Base-by-base conservation (phyloP, 2,888 invertebrate genomes). In the Drosophila phalerata region DNA sequence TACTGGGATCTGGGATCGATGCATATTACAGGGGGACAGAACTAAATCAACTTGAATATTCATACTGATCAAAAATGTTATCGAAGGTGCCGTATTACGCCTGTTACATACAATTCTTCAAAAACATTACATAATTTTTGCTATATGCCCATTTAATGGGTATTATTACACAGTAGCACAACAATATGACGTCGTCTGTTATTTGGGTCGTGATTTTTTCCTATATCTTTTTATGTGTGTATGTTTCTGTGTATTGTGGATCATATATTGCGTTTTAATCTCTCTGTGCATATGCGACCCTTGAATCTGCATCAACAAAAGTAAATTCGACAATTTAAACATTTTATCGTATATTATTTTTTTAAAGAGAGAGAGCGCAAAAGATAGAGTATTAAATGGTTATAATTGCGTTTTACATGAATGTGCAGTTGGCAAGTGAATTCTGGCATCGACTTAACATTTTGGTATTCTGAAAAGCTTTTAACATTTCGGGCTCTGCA, bases 141-240 rank as follows among this genome's bases (percentile, higher is more conserved):
- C 6, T 22, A 22, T 22, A 22, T 22, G 22, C 25, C 25, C 4
- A 5, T 25, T 30, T 30, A 30, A 30, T 30, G 30, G 30, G 30
- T 30, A 30, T 30, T 30, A 1, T 34, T 34, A 34, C 47, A 48
- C 40, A 53, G 52, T 51, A 45, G 56, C 77, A 70, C 67, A 67
- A 63, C 77, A 73, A 73, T 60, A 72, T 72, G 72, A 66, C 67
- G 51, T 52, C 32, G 66, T 37, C 34, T 19, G 51, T 65, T 74
- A 72, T 62, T 66, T 74, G 74, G 40, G 19, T 61, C 38, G 71
- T 68, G 66, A 69, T 81, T 78, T 81, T 69, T 65, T 70, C 40
- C 8, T 1, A 6, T 38, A 49, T 17, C 22, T 51, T 0, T 34
- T n/a, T 34, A 34, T 34, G 51, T 22, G 28, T 43, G 22, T 48